Evolutionary conservation across 92 coral and sea anemone genomes (phyloP), one percentile per base, ranked within the genome.

Genomic region (Hydrozoanthus gracilis): DNA sequence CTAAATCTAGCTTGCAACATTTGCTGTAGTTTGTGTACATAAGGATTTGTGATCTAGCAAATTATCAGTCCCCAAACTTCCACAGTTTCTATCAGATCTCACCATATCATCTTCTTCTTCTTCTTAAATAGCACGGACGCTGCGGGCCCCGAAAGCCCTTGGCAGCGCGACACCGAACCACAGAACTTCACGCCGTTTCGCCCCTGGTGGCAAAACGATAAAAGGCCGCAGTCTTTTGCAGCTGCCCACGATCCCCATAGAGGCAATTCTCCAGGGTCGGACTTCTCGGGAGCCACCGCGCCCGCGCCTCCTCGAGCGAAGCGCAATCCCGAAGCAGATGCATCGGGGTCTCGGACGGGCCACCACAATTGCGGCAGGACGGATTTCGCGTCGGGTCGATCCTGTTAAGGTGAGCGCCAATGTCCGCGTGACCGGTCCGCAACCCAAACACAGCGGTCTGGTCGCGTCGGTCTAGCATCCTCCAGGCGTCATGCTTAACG

Each of bases 301-400:
- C 35, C 35, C 35, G 35, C 35, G 35, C 35, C 35, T n/a, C 39
- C 71, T n/a, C 71, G 71, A 66, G 71, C 71, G 3, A n/a, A 0
- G 71, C 39, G 39, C 71, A 66, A n/a, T 66, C 71, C 71, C 71
- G 71, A 66, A 66, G 71, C 71, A 66, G 71, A 66, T n/a, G 71
- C n/a, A 66, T 15, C 71, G 71, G 71, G 71, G 20, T 66, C 2
- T 66, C 35, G 71, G 71, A 66, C 71, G 71, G 71, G 71, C 39
- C 71, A 66, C 71, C 71, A 66, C 71, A 66, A 66, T 66, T 14
- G 39, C 71, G 71, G 71, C 71, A 66, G 71, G 39, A 66, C 4
- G 71, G 71, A 66, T 66, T 66, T 1, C 71, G 71, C 71, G 35
- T 14, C 20, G 71, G 71, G 39, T 66, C 71, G 71, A 66, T 66